phyloP scores from a whole-genome alignment of 2,113 vertebrate species.

The Bambusicola thoracicus region DNA sequence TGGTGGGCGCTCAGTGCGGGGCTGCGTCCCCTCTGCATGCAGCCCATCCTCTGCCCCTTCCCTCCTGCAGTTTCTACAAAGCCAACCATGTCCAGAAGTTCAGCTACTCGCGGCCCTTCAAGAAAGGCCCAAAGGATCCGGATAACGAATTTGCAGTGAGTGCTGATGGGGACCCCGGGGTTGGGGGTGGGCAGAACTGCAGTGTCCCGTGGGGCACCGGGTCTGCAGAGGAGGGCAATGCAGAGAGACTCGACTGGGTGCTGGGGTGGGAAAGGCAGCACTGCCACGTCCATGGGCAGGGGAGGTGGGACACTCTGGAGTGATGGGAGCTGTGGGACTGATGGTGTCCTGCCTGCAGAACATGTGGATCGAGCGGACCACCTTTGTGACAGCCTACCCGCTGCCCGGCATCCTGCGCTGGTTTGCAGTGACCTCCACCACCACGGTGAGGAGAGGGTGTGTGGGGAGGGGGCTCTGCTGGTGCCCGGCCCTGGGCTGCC shows the following conservation, averaged over 20 bases:
- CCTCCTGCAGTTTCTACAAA: conserved; percentile 64
- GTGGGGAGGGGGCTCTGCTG: not conserved
- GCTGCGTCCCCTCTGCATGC: not conserved
- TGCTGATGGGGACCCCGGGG: not conserved
- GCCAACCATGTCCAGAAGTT: conserved; percentile 62
- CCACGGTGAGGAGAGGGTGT: conserved; percentile 16
- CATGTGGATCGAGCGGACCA: conserved; percentile 70
- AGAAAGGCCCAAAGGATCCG: conserved; percentile 56
- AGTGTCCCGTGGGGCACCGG: rapidly evolving
- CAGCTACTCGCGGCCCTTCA: conserved; percentile 69
- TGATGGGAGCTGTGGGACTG: not conserved
- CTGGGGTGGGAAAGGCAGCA: not conserved
- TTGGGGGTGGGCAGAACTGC: not conserved
- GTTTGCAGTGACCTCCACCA: conserved; percentile 39
- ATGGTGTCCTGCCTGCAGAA: not conserved
- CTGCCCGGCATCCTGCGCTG: conserved; percentile 73
- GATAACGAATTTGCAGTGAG: conserved; percentile 74
- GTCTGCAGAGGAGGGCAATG: not conserved
- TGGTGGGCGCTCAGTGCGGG: rapidly evolving
- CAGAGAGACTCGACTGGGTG: rapidly evolving
- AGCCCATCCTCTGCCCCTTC: not conserved
- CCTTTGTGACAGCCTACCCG: conserved; percentile 64
- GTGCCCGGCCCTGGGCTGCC: not conserved
- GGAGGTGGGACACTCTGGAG: not conserved
- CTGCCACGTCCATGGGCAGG: not conserved